Conservation (phyloP, 2,113 vertebrate species). For the Neopipo cinnamomea region DNA sequence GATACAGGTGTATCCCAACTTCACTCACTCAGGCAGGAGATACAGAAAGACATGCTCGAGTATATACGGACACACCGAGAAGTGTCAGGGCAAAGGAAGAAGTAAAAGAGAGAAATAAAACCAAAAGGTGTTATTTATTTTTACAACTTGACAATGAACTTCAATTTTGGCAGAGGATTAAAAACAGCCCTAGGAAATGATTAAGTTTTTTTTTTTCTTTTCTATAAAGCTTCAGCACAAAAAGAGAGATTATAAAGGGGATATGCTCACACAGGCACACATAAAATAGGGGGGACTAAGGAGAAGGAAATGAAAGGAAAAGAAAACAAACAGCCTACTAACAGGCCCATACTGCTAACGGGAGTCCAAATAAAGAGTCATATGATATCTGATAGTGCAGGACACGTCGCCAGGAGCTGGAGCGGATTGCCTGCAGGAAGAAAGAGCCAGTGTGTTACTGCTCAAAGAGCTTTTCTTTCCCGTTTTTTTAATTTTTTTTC, state of each 20-base stretch:
- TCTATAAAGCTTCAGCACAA: conserved; percentile 71
- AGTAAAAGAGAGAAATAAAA: neutral
- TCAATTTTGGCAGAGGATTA: conserved; percentile 72
- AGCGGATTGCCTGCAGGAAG: conserved; percentile 84
- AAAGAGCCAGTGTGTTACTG: conserved; percentile 84
- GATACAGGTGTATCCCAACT: conserved; percentile 70
- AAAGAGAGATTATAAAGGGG: conserved; percentile 72
- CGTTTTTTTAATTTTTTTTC: neutral
- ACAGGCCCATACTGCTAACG: conserved; percentile 81
- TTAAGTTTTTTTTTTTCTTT: conserved; percentile 54
- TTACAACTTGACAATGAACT: conserved; percentile 58
- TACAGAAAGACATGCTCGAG: neutral
- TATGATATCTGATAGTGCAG: conserved; percentile 86
- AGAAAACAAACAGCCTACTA: conserved; percentile 81
- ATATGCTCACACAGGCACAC: conserved; percentile 58
- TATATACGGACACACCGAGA: accelerated
- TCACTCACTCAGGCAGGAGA: neutral
- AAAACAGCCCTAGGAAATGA: conserved; percentile 71
- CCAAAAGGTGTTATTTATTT: conserved; percentile 19
- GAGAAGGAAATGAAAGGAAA: conserved; percentile 79
- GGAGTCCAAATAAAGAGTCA: conserved; percentile 84
- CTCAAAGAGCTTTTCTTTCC: conserved; percentile 85
- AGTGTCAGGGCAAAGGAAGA: neutral
- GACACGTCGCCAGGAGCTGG: conserved; percentile 82
- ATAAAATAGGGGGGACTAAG: conserved; percentile 57